phyloP scores from a whole-genome alignment of 2,113 vertebrate species.

The Podarcis raffonei region DNA sequence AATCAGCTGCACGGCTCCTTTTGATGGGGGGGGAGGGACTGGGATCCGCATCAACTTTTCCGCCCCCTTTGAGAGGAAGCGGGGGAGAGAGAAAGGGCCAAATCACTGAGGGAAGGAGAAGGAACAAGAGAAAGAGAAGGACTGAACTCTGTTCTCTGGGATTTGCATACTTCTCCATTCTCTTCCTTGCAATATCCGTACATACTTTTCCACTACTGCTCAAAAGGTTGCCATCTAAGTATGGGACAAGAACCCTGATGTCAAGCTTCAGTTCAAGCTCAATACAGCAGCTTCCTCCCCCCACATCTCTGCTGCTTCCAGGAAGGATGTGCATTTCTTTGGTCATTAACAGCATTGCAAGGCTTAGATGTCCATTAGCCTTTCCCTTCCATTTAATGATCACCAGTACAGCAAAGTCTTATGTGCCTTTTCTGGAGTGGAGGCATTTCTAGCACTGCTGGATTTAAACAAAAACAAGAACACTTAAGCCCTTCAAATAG shows the following conservation, averaged over 20 bases:
- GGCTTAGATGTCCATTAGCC: neutral
- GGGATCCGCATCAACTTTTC: too few species aligned
- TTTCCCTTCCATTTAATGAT: neutral
- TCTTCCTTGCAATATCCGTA: neutral
- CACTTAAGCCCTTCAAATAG: neutral
- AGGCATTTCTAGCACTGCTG: neutral
- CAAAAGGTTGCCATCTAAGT: neutral
- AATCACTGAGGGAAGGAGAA: neutral
- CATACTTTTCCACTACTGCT: neutral
- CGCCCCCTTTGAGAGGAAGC: too few species aligned
- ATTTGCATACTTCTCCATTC: neutral
- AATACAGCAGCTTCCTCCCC: neutral
- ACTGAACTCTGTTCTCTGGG: neutral
- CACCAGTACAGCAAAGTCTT: neutral
- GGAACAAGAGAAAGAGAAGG: neutral
- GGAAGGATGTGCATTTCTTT: neutral
- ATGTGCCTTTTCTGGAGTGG: neutral
- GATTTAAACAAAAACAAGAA: neutral
- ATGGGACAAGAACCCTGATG: neutral
- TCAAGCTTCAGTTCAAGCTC: neutral
- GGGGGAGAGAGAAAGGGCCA: neutral
- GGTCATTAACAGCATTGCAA: neutral
- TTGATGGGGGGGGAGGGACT: too few species aligned
- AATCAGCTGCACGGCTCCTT: too few species aligned
- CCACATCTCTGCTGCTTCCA: accelerated